Percentiles rank a stretch among this genome's conserved stretches.
Evolutionary conservation across 2,113 vertebrate genomes (phyloP).

Genomic region (Microcebus jonahi): DNA sequence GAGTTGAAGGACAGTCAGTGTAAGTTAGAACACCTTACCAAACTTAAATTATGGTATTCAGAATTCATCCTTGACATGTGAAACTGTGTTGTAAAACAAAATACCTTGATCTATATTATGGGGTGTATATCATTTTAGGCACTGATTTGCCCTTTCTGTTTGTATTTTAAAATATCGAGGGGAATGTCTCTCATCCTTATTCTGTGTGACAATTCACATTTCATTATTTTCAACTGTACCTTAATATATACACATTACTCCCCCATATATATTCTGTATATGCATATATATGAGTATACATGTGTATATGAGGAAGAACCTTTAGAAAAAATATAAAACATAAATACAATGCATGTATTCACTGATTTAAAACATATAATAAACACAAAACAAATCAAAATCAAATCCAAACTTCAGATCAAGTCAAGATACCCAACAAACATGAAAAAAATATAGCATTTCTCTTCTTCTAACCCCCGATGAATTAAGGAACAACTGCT

Average conservation of each 20-base stretch:
- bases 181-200: background rate
- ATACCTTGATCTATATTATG: background rate
- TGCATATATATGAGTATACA: background rate
- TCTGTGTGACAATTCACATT: background rate
- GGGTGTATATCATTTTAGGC: background rate
- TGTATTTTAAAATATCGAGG: constrained; percentile 17
- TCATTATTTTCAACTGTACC: background rate
- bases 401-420: constrained; percentile 29
- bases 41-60: constrained; percentile 13
- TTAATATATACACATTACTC: background rate
- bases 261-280: background rate
- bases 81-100: background rate
- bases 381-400: constrained; percentile 18
- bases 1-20: background rate
- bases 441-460: background rate
- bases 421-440: background rate
- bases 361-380: background rate
- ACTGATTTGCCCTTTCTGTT: background rate
- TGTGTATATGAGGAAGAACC: background rate
- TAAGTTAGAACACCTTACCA: background rate
- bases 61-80: background rate
- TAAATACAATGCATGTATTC: background rate
- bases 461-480: background rate
- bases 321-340: background rate
- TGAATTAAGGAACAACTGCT: constrained; percentile 44